A percentile compares a stretch with the other conserved stretches of the same genome.
phyloP scores from a whole-genome alignment of 2,113 vertebrate species.

The Calidris pugnax region DNA sequence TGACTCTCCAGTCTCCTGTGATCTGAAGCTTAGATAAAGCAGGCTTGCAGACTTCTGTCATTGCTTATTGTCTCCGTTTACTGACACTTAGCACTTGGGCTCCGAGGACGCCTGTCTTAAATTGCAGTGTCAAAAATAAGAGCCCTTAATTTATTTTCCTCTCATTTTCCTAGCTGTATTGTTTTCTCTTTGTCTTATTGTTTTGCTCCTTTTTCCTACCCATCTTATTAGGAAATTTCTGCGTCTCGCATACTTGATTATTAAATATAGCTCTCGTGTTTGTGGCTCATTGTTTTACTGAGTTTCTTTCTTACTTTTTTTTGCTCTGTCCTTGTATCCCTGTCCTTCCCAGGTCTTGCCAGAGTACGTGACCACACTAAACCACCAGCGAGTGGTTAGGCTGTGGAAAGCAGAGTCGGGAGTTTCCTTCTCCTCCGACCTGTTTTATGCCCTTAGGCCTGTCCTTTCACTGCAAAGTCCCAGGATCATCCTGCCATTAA shows the following conservation, averaged over 20 bases:
- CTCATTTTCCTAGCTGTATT: not conserved
- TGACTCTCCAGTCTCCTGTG: not conserved
- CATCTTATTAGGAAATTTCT: not conserved
- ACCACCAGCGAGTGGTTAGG: not conserved
- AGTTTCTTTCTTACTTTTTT: not conserved
- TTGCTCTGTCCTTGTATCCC: not conserved
- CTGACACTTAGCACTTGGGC: not conserved
- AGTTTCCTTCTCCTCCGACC: not conserved
- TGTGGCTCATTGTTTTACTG: not conserved
- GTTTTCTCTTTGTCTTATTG: not conserved
- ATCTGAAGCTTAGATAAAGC: constrained; percentile 6
- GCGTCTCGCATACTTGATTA: not conserved
- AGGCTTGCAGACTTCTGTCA: not conserved
- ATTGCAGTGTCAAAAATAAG: not conserved
- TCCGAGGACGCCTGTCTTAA: not conserved
- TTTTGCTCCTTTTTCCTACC: not conserved
- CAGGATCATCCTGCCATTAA: not conserved
- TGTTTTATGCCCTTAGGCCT: not conserved
- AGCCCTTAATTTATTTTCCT: not conserved
- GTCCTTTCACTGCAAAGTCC: not conserved
- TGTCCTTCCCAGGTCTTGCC: not conserved
- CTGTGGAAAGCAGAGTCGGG: not conserved
- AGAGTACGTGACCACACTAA: not conserved
- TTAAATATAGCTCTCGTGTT: not conserved
- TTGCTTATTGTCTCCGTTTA: not conserved